Percentiles rank a stretch among this genome's conserved stretches.
phyloP scores from a whole-genome alignment of 2,888 invertebrate species.

The Nemoura dubitans region DNA sequence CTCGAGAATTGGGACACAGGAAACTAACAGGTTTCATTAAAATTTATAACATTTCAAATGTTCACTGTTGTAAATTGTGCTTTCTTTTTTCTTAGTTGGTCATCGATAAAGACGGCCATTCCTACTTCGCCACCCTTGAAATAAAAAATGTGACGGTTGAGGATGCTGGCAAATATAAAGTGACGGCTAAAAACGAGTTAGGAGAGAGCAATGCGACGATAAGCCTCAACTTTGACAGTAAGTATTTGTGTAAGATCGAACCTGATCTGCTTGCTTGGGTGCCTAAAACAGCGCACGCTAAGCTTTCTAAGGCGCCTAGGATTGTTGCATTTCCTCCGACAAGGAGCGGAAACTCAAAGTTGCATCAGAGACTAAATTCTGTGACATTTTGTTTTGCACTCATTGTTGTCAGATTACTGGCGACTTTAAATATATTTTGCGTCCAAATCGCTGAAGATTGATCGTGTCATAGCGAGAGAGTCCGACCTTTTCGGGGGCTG shows the following conservation, averaged over 20 bases:
- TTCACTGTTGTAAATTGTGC: background rate
- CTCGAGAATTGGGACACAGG: background rate
- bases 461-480: no score
- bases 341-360: no score
- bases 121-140: slow-evolving; percentile 91
- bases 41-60: background rate
- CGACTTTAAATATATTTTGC: no score
- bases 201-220: slow-evolving; percentile 97
- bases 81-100: slow-evolving; percentile 71
- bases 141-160: slow-evolving; percentile 95
- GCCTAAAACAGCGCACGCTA: background rate
- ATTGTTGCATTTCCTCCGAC: no score
- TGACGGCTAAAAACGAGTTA: slow-evolving; percentile 96
- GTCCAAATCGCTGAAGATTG: no score
- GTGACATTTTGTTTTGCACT: no score
- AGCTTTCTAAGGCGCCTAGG: background rate
- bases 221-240: slow-evolving; percentile 98
- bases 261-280: background rate
- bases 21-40: background rate
- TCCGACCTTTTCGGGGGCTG: no score
- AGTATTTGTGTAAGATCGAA: slow-evolving; percentile 63
- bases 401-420: no score
- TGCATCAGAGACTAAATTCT: no score
- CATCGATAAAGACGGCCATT: slow-evolving; percentile 91
- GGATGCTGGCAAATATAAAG: slow-evolving; percentile 97